Evolutionary conservation across 2,797 vertebrate species (phyloP).

Genomic region (Brotula barbata): DNA sequence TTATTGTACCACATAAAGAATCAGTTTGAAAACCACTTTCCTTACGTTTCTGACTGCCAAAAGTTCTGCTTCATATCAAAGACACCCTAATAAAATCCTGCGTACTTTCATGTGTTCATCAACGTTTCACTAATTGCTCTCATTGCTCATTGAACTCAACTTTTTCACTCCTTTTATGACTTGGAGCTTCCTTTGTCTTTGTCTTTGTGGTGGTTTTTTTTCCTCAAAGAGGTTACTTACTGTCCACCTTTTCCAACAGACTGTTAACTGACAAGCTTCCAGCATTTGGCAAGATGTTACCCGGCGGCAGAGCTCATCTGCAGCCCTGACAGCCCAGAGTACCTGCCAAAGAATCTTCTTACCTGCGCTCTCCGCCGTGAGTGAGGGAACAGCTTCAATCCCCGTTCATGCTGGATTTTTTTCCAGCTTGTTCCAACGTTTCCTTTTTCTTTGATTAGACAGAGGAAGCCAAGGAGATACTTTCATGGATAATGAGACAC

Average conservation of each 20-base stretch:
- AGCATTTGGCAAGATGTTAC: conserved; percentile 79
- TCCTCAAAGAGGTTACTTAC: conserved; percentile 76
- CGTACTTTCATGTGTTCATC: conserved; percentile 6
- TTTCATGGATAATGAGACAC: conserved; percentile 80
- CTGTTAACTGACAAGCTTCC: conserved; percentile 82
- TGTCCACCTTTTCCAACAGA: conserved; percentile 73
- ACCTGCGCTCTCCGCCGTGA: conserved; percentile 74
- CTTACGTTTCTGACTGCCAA: too few relatives aligned
- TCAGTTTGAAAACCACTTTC: too few relatives aligned
- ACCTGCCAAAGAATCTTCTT: conserved; percentile 82
- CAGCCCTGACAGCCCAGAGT: conserved; percentile 78
- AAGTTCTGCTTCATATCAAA: too few relatives aligned
- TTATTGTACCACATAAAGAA: too few relatives aligned
- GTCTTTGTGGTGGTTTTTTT: conserved; percentile 62
- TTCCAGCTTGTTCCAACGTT: conserved; percentile 68
- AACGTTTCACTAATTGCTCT: conserved; percentile 36
- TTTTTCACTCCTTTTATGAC: conserved; percentile 60
- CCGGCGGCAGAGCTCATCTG: conserved; percentile 76
- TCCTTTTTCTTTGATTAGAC: conserved; percentile 76
- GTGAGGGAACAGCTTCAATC: conserved; percentile 73
- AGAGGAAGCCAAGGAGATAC: conserved; percentile 68
- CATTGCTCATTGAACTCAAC: conserved; percentile 47
- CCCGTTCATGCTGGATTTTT: conserved; percentile 70
- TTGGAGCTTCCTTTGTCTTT: conserved; percentile 71
- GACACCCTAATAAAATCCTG: too few relatives aligned